Base-by-base conservation (phyloP, 1,140 invertebrate species). In the Aphaenogaster rudis region DNA sequence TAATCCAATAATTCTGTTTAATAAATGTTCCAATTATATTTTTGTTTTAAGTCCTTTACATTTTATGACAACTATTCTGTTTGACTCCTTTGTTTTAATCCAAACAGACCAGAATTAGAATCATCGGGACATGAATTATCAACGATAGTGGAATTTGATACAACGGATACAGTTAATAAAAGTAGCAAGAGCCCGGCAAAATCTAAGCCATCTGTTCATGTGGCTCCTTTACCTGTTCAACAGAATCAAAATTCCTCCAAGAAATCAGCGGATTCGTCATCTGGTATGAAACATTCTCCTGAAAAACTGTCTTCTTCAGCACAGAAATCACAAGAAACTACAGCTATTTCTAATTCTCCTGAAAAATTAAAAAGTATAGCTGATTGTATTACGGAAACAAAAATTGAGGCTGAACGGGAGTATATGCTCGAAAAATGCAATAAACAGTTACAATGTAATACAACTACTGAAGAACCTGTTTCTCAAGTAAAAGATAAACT, bases 121-220 rank as follows among this genome's bases (percentile, higher is more conserved):
- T 93, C 92, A 45, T 90, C 91, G 0, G 91, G 76, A 13, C 97
- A 97, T 88, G 97, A 97, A 91, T 93, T 97, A 21, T 97, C 97
- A 11, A 97, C 97, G 7, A 97, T 97, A 63, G 93, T 96, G 6
- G 97, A 97, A 95, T 95, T 96, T 3, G 96, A 97, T 92, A 96
- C 96, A 8, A 96, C 96, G 5, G 96, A 96, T 57, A 94, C 94
- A 6, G 91, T 54, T 6, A 94, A 91, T 57, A 92, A 91, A 88
- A 94, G 28, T n/a, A 48, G 48, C 54, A 74, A 84, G 33, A 84
- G 92, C 88, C 92, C 92, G 21, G 39, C 28, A 0, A 93, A 87
- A 33, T 85, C 39, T 7, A 92, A 61, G 33, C 90, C 93, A 15
- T 91, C 92, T 0, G 87, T 91, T 15, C 88, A 91, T 17, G 91